Evolutionary conservation across 2,888 invertebrate species (phyloP), one percentile per base, ranked within the genome.

Genomic region (Epinotia demarniana): DNA sequence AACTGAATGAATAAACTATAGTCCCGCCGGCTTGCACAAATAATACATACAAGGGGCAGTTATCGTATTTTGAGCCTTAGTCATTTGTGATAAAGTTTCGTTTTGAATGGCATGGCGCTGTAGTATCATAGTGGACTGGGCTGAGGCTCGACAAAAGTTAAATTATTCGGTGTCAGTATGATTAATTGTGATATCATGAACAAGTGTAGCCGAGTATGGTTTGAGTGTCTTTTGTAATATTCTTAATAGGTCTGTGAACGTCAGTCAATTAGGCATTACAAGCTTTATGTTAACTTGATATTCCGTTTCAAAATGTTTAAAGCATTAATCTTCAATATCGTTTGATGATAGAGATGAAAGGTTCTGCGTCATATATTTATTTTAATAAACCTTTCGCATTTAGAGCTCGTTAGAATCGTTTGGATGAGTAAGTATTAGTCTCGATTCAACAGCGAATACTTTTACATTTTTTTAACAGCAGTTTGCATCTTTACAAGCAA

Each of bases 1-100:
- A 53, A 64, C 70, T 66, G 75, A 64, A 75, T 75, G 75, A 75
- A 75, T 75, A 75, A 75, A 70, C 70, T 66, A 71, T 43, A n/a
- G 18, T 39, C 62, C 75, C 39, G 53, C 70, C 19, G 49, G 60
- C 43, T 70, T 60, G 64, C 60, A 70, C 70, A 75, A 75, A 75
- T 75, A 75, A 55, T 66, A 43, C 60, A 64, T 70, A 64, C 19
- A 13, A 13, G 43, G 27, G 13, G 13, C 11, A 9, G 8, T n/a
- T n/a, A 18, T 49, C 49, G 18, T 58, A 12, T 3, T 9, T 61
- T 13, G 8, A 71, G 46, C 18, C 60, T 70, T 75, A 23, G 46
- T 0, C 6, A 2, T 3, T 66, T 64, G 12, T 27, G 3, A 23
- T 49, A 70, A 66, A 18, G 39, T 71, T 18, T 12, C 60, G 18